Percentiles rank a stretch among this genome's conserved stretches.
Evolutionary conservation across 2,797 vertebrate species (phyloP).

Genomic region (Molossus molossus): DNA sequence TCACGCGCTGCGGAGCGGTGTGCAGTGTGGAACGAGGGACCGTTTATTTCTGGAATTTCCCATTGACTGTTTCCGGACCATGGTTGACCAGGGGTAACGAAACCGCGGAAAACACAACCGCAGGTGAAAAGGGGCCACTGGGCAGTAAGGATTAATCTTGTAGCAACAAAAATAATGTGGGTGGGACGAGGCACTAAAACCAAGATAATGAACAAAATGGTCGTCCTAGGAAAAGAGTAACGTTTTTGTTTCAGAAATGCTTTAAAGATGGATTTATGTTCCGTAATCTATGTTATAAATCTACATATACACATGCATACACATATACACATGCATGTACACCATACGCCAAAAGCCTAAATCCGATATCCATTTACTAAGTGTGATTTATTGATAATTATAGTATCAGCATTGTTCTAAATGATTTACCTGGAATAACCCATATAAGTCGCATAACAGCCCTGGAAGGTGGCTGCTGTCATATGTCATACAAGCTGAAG

Average conservation of each 20-base stretch:
- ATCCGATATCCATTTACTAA: neutral
- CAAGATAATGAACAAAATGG: neutral
- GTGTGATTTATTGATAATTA: conserved; percentile 9
- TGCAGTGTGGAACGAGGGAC: neutral
- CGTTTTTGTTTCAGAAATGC: neutral
- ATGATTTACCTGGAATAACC: neutral
- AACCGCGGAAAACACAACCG: neutral
- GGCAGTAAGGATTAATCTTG: neutral
- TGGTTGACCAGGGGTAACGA: neutral
- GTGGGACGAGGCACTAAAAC: neutral
- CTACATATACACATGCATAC: neutral
- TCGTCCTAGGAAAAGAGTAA: neutral
- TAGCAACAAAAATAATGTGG: neutral
- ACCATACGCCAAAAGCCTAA: neutral
- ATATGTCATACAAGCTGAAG: neutral
- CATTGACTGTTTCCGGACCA: neutral
- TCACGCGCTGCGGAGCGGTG: neutral
- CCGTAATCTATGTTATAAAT: neutral
- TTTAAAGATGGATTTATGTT: conserved; percentile 33
- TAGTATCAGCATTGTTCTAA: neutral
- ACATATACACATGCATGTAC: neutral
- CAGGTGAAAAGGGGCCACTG: neutral
- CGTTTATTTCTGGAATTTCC: neutral
- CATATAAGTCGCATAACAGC: neutral
- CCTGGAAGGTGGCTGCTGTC: neutral